Conservation (phyloP, 2,113 vertebrate genomes). For the Eidolon helvum region DNA sequence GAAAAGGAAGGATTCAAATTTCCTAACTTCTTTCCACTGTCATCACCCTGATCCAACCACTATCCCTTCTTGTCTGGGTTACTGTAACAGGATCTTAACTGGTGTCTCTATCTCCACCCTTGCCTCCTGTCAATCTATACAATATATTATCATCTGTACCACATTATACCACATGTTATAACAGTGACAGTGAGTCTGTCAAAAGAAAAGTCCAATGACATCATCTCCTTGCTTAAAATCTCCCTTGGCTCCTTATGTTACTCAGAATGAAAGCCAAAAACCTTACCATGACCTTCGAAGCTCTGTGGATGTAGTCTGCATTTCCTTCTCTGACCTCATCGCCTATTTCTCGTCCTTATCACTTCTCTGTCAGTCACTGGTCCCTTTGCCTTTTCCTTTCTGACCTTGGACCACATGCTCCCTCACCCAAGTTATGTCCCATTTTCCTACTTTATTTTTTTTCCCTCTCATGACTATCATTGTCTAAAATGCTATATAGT, state of each 20-base stretch:
- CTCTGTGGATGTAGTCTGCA: background rate
- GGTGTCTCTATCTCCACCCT: background rate
- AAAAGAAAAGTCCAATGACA: background rate
- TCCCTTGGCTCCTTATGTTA: background rate
- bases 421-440: background rate
- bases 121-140: background rate
- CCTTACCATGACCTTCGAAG: background rate
- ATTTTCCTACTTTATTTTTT: background rate
- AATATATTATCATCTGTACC: background rate
- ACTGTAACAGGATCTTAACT: background rate
- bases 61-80: background rate
- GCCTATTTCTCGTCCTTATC: background rate
- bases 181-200: background rate
- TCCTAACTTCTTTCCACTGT: background rate
- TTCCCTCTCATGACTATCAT: background rate
- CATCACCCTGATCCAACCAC: background rate
- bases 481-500: background rate
- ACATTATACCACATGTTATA: background rate
- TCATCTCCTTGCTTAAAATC: background rate
- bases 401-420: accelerated
- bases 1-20: background rate
- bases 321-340: background rate
- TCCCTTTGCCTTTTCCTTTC: background rate
- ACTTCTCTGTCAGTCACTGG: background rate
- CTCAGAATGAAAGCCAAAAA: background rate